Evolutionary conservation across 1,140 invertebrate species (phyloP).

Genomic region (Drosophila littoralis): DNA sequence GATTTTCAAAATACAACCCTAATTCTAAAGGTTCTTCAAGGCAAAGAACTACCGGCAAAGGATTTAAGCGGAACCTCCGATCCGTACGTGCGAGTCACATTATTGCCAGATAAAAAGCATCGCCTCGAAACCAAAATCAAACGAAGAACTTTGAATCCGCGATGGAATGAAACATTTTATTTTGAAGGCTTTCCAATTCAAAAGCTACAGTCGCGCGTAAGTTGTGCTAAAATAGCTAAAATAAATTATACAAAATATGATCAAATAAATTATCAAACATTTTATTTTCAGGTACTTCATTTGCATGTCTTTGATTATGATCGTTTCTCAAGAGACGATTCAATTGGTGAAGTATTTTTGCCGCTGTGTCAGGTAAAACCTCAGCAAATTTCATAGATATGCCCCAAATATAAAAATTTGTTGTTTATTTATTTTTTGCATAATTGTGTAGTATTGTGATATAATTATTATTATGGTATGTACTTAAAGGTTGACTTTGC

Average conservation of each 20-base stretch:
- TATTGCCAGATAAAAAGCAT: slow-evolving; percentile 98
- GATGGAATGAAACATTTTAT: slow-evolving; percentile 99
- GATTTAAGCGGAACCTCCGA: slow-evolving; percentile 97
- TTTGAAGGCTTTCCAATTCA: slow-evolving; percentile 98
- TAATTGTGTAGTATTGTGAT: too few relatives aligned
- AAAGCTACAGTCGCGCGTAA: slow-evolving; percentile 94
- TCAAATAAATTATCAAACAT: background rate
- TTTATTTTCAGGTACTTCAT: slow-evolving; percentile 90
- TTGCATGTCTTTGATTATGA: slow-evolving; percentile 98
- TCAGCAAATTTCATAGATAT: background rate
- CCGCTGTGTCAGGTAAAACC: slow-evolving; percentile 93
- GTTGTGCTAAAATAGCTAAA: slow-evolving; percentile 16
- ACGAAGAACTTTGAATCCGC: slow-evolving; percentile 96
- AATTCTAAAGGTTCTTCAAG: slow-evolving; percentile 96
- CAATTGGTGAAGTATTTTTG: slow-evolving; percentile 97
- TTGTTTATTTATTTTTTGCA: too few relatives aligned
- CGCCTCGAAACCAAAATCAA: slow-evolving; percentile 99
- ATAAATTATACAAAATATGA: too few relatives aligned
- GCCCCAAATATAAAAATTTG: too few relatives aligned
- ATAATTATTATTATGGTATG: background rate
- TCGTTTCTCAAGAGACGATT: slow-evolving; percentile 96
- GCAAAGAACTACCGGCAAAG: slow-evolving; percentile 96
- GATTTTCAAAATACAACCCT: slow-evolving; percentile 97
- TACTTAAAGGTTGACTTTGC: slow-evolving; percentile 92
- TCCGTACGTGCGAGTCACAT: slow-evolving; percentile 95